A percentile compares a stretch with the other conserved stretches of the same genome.
Evolutionary conservation across 2,113 vertebrate species (phyloP).

Genomic region (Gnathonemus echidnorhynchus): DNA sequence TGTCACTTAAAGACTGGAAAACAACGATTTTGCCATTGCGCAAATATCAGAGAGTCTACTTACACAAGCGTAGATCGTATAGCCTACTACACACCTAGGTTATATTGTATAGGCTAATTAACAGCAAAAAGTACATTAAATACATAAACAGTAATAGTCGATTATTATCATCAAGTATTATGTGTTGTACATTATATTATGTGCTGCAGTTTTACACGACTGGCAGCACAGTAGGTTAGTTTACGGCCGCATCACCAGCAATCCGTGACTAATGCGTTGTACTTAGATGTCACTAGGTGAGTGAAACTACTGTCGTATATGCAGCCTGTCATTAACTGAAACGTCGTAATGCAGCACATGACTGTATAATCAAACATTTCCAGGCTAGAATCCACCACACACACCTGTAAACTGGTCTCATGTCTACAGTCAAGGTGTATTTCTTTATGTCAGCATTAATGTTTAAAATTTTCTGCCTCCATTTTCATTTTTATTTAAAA

Average conservation of each 20-base stretch:
- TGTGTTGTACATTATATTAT: not conserved
- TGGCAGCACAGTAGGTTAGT: not conserved
- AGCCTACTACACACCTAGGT: not conserved
- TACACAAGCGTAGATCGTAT: not conserved
- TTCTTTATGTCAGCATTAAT: not conserved
- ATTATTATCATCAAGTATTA: not conserved
- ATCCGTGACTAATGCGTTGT: too few relatives aligned
- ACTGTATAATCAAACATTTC: not conserved
- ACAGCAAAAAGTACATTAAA: not conserved
- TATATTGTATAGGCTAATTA: not conserved
- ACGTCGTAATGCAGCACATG: not conserved
- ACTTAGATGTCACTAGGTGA: too few relatives aligned
- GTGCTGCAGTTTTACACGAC: not conserved
- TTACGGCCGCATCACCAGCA: not conserved
- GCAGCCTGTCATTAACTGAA: too few relatives aligned
- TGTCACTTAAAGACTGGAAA: not conserved
- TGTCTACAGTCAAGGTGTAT: not conserved
- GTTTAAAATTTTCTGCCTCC: not conserved
- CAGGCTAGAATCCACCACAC: not conserved
- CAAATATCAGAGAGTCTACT: not conserved
- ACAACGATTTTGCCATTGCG: not conserved
- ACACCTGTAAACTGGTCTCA: not conserved
- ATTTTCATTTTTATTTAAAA: not conserved
- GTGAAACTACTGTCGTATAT: not conserved
- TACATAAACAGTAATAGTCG: not conserved